A percentile compares a stretch with the other conserved stretches of the same genome.
phyloP scores from a whole-genome alignment of 2,888 invertebrate species.

The Geophilus truncorum region DNA sequence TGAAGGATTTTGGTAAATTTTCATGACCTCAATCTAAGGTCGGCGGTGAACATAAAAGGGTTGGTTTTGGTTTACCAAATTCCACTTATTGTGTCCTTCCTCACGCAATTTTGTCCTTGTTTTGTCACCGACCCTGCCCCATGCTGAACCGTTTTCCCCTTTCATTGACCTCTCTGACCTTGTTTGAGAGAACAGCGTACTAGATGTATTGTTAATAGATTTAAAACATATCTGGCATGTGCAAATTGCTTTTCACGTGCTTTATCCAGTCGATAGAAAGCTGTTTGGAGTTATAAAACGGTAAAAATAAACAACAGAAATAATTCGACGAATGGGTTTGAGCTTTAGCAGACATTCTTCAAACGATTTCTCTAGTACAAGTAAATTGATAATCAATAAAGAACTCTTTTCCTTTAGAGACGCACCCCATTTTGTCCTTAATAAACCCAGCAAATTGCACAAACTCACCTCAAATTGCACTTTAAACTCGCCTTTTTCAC shows the following conservation, averaged over 20 bases:
- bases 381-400: not conserved
- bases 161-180: not conserved
- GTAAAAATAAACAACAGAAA: not conserved
- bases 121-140: slow-evolving; percentile 1
- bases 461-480: not conserved
- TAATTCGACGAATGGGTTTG: not conserved
- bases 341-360: not conserved
- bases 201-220: not conserved
- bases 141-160: not conserved
- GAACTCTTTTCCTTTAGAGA: not conserved
- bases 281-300: not conserved
- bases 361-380: not conserved
- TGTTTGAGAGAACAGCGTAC: not conserved
- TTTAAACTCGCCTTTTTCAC: not conserved
- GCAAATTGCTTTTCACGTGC: not conserved
- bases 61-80: not conserved
- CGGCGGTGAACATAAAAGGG: not conserved
- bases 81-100: not conserved
- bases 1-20: not conserved
- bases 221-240: not conserved
- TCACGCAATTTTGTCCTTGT: not conserved
- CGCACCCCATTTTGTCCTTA: not conserved
- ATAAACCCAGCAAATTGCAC: not conserved
- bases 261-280: too few relatives aligned
- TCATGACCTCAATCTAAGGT: not conserved